Base-by-base conservation (phyloP, 1,140 invertebrate genomes). In the Penaeus vannamei region DNA sequence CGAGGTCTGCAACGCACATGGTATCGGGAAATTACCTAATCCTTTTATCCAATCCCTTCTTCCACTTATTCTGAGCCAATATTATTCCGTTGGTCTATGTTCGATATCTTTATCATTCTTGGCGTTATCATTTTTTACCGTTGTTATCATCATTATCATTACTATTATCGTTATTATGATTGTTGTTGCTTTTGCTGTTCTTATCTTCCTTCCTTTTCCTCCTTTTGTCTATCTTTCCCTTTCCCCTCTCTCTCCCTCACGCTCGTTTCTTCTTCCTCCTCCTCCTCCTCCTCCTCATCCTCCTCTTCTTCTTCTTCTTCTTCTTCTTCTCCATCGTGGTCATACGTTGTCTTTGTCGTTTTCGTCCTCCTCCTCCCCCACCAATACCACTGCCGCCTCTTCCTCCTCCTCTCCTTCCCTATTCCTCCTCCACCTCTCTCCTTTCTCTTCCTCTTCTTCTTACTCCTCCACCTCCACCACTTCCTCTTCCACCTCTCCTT, bases 391-490 rank as follows among this genome's bases (percentile, higher is more conserved):
- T 7, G 4, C 64, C 26, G 5, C 64, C 3, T 26, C 26, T 26
- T 66, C 64, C 26, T 26, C 1, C 64, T 66, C 2, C 26, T 26
- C 7, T 7, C 7, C 7, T 7, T 26, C 7, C 64, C 7, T 26
- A 1, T 26, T 66, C 64, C 7, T 26, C 26, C 7, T 66, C 22
- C 7, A 2, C 26, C 7, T 66, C 64, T 66, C 7, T 7, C 7
- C 7, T 7, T 66, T 26, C 26, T 26, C 7, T 7, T 66, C 7
- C 26, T 26, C 7, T 7, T 66, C 7, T 7, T 26, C 7, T 7
- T 66, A 2, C n/a, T 7, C 7, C 7, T 7, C 7, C 7, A 2
- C 7, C 7, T 7, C 7, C 7, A 2, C 7, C 7, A 1, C 7
- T 66, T 7, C 7, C 7, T 7, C 7, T 66, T 7, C 7, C 7